Base-by-base conservation (phyloP, 2,888 invertebrate genomes). In the Tortricodes alternella region DNA sequence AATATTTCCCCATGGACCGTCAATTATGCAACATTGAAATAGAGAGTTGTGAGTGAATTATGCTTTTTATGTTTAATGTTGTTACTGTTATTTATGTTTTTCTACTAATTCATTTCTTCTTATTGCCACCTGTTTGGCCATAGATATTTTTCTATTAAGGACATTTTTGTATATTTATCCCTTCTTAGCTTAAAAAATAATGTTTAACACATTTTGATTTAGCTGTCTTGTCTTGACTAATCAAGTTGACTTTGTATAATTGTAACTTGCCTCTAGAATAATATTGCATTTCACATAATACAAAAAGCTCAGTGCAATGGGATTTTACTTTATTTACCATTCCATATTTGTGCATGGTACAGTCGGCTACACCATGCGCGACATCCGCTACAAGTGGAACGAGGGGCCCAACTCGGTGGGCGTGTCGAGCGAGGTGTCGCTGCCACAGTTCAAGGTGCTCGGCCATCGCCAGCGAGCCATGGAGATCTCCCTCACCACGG, bases 281-380 rank as follows among this genome's bases (percentile, higher is more conserved):
- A n/a, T n/a, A n/a, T n/a, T n/a, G n/a, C n/a, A n/a, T n/a, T n/a
- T n/a, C n/a, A n/a, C n/a, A n/a, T n/a, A n/a, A n/a, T n/a, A n/a
- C n/a, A n/a, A n/a, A 91, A 91, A 89, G 89, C 91, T 91, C 90
- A 91, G 74, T 90, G 87, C 79, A 79, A 90, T 89, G 91, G 91
- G 91, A 85, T 87, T 83, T 83, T 79, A 72, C 87, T 87, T 86
- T 78, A 88, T 87, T 80, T 84, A 83, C 86, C 83, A 88, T 78
- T 89, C 85, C 86, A n/a, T n/a, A n/a, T n/a, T n/a, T n/a, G n/a
- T n/a, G 87, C 85, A 86, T 84, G 87, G 88, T 83, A 91, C 94
- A 98, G 98, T 97, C 95, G 98, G 97, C 94, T 98, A 98, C 95
- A 97, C 97, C 92, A 97, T 97, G 97, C 94, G 96, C 93, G 97